These are phyloP conservation scores for Polydrusus tereticollis DNA, from an alignment of 2,888 invertebrate species.

Conservation along the genomic window DNA sequence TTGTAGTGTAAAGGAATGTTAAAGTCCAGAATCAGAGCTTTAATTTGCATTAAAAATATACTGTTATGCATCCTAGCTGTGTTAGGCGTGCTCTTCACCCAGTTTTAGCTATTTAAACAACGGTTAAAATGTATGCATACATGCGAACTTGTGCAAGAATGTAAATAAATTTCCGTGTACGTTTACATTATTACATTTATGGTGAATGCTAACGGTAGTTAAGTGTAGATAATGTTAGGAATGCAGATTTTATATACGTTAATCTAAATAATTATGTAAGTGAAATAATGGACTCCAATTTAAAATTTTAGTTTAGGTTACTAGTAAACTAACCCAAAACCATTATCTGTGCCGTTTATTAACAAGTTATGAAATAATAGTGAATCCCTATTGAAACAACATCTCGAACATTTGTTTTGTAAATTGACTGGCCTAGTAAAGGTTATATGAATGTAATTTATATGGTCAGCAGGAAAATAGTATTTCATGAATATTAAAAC, in stretches of 20 bases:
- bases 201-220: not conserved
- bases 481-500: too few relatives aligned
- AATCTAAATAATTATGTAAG: not conserved
- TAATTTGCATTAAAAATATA: too few relatives aligned
- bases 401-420: too few relatives aligned
- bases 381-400: too few relatives aligned
- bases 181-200: constrained; percentile 10
- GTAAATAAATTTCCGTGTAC: constrained; percentile 2
- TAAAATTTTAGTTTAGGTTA: too few relatives aligned
- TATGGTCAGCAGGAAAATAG: too few relatives aligned
- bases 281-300: not conserved
- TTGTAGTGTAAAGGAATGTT: not conserved
- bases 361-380: too few relatives aligned
- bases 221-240: constrained; percentile 2
- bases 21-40: not conserved
- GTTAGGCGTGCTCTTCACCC: not conserved
- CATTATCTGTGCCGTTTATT: too few relatives aligned
- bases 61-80: not conserved
- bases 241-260: not conserved
- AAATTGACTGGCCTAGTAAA: too few relatives aligned
- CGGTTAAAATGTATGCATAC: constrained; percentile 19
- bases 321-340: too few relatives aligned
- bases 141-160: not conserved
- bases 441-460: too few relatives aligned
- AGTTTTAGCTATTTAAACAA: not conserved